Evolutionary conservation across 2,797 vertebrate species (phyloP), one percentile per base, ranked within the genome.

Genomic region (Propithecus deckenii): DNA sequence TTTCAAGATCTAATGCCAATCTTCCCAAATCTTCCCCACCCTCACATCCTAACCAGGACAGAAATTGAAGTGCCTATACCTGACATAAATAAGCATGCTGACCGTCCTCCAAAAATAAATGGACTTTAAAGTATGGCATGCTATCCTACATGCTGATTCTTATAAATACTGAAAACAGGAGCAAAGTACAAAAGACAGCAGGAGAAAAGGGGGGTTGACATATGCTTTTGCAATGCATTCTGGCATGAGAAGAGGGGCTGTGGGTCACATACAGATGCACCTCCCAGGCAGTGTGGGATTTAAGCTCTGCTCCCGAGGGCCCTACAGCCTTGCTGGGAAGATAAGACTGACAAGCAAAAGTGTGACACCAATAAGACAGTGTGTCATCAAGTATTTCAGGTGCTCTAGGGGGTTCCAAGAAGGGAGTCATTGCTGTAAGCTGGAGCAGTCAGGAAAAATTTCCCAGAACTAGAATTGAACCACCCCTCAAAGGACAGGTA

Each of bases 51-150:
- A n/a, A 79, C 0, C 22, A 63, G 25, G 71, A 90, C 41, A 81
- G 30, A 83, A 91, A 30, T 2, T 81, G n/a, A 95, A 50, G 3
- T 17, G 72, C 50, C 55, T 69, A 22, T 5, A 79, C 59, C 32
- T 63, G 28, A 81, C n/a, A 80, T 55, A 65, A 88, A 48, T 63
- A 69, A 89, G 15, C 15, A 32, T 69, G 35, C 9, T 78, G n/a
- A 86, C 30, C 15, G 57, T 55, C 23, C 13, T 88, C 74, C 81
- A 80, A 94, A 87, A 95, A 81, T 96, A 91, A 91, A 84, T 48
- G 38, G 12, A 35, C 90, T 83, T 32, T 78, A 35, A 88, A 95
- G 52, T 46, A 81, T 55, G 22, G 79, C 17, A 57, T 55, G 46
- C 12, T 85, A 12, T 86, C 55, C 9, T 86, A 76, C 35, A 86